Conservation (phyloP, 1,140 invertebrate species). For the Phocides pigmalion region DNA sequence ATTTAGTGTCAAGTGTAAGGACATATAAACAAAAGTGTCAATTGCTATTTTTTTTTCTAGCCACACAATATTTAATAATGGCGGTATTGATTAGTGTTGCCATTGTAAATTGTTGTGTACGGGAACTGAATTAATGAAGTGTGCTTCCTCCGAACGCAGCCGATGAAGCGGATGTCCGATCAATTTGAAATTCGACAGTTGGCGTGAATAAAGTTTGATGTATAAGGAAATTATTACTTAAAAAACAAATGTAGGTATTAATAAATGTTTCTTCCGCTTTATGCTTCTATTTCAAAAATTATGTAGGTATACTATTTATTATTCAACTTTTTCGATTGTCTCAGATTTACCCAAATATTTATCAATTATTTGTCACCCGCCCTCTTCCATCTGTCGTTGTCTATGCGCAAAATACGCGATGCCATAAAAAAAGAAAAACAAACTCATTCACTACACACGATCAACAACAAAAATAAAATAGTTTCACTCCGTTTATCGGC, state of each 20-base stretch:
- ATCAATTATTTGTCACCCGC: too few species aligned
- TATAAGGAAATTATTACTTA: too few species aligned
- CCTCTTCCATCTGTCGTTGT: too few species aligned
- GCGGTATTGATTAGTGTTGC: constrained; percentile 39
- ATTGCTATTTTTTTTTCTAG: neutral
- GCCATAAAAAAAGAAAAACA: too few species aligned
- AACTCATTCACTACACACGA: neutral
- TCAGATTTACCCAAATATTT: too few species aligned
- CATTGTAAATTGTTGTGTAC: constrained; percentile 43
- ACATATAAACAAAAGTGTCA: neutral
- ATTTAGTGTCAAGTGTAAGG: too few species aligned
- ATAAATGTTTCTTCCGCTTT: too few species aligned
- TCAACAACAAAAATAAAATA: constrained; percentile 23
- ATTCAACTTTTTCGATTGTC: too few species aligned
- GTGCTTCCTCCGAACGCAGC: constrained; percentile 44
- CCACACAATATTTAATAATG: constrained; percentile 9
- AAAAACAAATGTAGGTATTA: too few species aligned
- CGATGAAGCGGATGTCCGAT: constrained; percentile 44
- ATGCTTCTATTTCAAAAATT: too few species aligned
- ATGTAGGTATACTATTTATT: too few species aligned
- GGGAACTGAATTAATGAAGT: constrained; percentile 51
- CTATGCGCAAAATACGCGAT: too few species aligned
- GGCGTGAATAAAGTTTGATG: neutral
- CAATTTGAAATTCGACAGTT: constrained; percentile 44
- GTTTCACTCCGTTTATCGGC: constrained; percentile 33